Evolutionary conservation across 1,140 invertebrate genomes (phyloP).

Genomic region (Sipha flava): DNA sequence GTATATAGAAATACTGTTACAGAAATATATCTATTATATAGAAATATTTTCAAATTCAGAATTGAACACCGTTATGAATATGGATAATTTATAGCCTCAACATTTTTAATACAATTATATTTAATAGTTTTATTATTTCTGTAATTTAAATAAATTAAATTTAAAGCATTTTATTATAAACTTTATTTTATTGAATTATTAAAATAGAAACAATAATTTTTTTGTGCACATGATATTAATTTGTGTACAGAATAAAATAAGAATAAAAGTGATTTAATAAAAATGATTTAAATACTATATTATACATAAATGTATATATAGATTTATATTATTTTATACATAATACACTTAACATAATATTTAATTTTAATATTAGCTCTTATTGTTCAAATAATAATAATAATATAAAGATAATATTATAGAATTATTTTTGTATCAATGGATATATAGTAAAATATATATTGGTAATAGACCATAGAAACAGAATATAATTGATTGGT

Average conservation of each 20-base stretch:
- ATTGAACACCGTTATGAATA: too few species aligned
- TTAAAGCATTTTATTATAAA: background rate
- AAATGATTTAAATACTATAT: background rate
- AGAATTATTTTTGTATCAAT: background rate
- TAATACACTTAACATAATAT: background rate
- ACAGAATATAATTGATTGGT: background rate
- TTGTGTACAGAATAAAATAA: background rate
- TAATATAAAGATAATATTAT: background rate
- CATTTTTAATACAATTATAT: too few species aligned
- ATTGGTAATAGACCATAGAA: background rate
- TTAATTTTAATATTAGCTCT: background rate
- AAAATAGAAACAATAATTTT: constrained; percentile 2
- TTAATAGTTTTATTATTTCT: background rate
- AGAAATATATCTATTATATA: too few species aligned
- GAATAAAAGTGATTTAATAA: background rate
- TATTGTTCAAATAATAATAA: background rate
- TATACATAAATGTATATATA: too few species aligned
- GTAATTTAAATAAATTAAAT: background rate
- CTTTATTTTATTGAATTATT: background rate
- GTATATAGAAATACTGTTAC: too few species aligned
- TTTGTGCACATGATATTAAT: background rate
- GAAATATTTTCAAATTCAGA: too few species aligned
- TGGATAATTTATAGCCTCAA: too few species aligned
- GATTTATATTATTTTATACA: background rate
- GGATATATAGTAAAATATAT: background rate